Evolutionary conservation across 1,140 invertebrate genomes (phyloP).

Genomic region (Caenorhabditis brenneri): DNA sequence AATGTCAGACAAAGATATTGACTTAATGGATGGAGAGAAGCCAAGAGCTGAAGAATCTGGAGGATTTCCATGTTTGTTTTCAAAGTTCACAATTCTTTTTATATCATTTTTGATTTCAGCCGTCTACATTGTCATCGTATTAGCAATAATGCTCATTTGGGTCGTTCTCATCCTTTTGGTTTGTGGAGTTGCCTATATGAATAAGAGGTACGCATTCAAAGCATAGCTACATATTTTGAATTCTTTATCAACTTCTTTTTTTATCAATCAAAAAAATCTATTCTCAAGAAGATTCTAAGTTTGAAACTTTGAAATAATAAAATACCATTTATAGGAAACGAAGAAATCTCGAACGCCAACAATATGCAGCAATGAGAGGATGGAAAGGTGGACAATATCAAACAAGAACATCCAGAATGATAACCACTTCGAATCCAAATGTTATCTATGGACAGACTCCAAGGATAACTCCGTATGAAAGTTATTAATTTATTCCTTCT

Average conservation of each 20-base stretch:
- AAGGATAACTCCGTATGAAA: constrained; percentile 27
- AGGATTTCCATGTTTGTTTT: background rate
- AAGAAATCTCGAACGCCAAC: background rate
- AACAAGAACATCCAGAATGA: background rate
- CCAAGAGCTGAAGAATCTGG: background rate
- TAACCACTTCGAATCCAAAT: constrained; percentile 28
- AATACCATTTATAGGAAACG: background rate
- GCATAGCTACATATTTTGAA: too few relatives aligned
- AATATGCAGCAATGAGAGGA: constrained; percentile 25
- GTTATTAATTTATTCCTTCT: background rate
- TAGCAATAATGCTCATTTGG: background rate
- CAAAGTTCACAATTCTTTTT: background rate
- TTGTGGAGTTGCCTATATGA: background rate
- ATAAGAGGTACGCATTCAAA: background rate
- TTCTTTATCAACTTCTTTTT: too few relatives aligned
- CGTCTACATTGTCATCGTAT: background rate
- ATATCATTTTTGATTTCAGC: background rate
- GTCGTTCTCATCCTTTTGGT: background rate
- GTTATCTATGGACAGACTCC: constrained; percentile 32
- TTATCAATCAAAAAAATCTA: background rate
- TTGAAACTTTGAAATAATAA: too few relatives aligned
- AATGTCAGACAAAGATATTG: background rate
- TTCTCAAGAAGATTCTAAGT: too few relatives aligned
- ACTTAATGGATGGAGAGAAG: background rate
- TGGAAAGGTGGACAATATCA: constrained; percentile 20